A percentile compares a stretch with the other conserved stretches of the same genome.
Evolutionary conservation across 2,888 invertebrate species (phyloP).

Genomic region (Ypsolopha scabrella): DNA sequence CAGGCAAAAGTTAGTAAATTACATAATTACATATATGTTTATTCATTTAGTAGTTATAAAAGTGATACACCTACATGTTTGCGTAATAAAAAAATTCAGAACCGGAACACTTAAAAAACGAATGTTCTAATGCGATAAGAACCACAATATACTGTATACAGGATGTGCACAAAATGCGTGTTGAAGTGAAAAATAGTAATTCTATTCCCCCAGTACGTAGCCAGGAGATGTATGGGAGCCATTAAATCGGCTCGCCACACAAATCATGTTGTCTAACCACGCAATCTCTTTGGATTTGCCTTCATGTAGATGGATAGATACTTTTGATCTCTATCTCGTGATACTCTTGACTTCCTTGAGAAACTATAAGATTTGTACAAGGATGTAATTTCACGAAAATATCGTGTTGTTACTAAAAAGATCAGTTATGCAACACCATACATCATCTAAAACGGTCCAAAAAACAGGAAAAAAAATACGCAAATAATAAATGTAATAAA

Average conservation of each 20-base stretch:
- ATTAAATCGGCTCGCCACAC: constrained; percentile 24
- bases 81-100: too few species aligned
- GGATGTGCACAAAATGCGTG: constrained; percentile 3
- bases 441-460: not conserved
- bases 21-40: not conserved
- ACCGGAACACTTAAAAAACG: too few species aligned
- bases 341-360: too few species aligned
- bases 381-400: too few species aligned
- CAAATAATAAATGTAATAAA: constrained; percentile 51
- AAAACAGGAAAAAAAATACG: constrained; percentile 19
- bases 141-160: not conserved
- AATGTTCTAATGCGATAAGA: not conserved
- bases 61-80: not conserved
- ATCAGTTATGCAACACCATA: too few species aligned
- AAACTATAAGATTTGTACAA: too few species aligned
- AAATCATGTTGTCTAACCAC: constrained; percentile 24
- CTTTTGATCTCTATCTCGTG: too few species aligned
- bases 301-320: too few species aligned
- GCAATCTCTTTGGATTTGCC: constrained; percentile 16
- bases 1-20: not conserved
- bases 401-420: too few species aligned
- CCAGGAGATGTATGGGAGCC: constrained; percentile 23
- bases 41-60: not conserved
- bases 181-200: constrained; percentile 22
- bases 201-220: constrained; percentile 12